These are phyloP conservation scores for Cryptosula pallasiana DNA, from an alignment of 2,888 invertebrate genomes.

Conservation along the genomic window DNA sequence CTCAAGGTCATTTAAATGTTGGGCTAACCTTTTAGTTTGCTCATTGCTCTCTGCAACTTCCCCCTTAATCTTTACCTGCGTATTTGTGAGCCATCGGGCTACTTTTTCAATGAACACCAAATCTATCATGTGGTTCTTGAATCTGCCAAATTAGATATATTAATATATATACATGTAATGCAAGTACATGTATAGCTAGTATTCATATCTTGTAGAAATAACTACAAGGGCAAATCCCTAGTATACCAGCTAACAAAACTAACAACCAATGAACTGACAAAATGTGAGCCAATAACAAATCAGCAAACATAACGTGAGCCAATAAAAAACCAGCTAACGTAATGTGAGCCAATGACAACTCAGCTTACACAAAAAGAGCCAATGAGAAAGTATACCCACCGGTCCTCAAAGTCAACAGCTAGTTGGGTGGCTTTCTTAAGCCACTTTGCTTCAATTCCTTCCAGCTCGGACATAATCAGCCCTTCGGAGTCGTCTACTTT, in stretches of 20 bases:
- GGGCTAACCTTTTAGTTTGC: conserved; percentile 43
- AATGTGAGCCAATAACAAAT: no score
- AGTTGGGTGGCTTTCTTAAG: conserved; percentile 49
- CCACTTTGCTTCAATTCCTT: conserved; percentile 51
- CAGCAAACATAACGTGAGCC: no score
- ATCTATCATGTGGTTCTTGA: conserved; percentile 53
- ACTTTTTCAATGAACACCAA: conserved; percentile 53
- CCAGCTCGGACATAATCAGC: conserved; percentile 51
- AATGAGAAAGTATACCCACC: conserved; percentile 33
- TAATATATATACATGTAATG: no score
- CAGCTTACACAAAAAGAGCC: no score
- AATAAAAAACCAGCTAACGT: no score
- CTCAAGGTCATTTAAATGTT: conserved; percentile 39
- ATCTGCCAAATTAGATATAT: conserved; percentile 35
- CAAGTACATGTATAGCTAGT: no score
- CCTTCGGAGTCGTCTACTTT: conserved; percentile 50
- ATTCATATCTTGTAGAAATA: no score
- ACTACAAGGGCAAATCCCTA: no score
- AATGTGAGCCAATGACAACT: no score
- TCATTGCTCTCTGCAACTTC: conserved; percentile 51
- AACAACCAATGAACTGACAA: no score
- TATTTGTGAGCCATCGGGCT: conserved; percentile 51
- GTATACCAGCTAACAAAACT: no score
- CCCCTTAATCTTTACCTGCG: conserved; percentile 51
- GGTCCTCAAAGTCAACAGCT: conserved; percentile 51